phyloP scores from a whole-genome alignment of 2,888 invertebrate genomes.

The Aphidoletes aphidimyza region DNA sequence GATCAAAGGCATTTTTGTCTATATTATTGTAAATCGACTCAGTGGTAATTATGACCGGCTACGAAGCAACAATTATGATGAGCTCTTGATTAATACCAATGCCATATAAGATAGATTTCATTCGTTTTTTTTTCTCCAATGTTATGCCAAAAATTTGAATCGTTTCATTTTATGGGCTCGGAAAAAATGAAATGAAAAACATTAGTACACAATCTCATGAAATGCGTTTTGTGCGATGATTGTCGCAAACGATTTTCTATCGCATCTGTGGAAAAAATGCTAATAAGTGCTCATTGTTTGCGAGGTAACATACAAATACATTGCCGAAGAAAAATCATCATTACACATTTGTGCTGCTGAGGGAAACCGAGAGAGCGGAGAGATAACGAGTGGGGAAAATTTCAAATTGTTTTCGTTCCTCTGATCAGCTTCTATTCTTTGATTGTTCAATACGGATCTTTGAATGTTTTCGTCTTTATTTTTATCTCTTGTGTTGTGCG shows the following conservation, averaged over 20 bases:
- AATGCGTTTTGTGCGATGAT: not conserved
- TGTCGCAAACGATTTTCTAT: not conserved
- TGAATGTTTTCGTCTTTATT: not conserved
- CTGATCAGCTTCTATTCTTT: not conserved
- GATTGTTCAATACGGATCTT: not conserved
- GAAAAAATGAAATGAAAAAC: not conserved
- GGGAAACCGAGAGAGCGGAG: too few relatives aligned
- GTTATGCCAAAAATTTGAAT: not conserved
- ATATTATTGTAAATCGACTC: not conserved
- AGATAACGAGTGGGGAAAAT: too few relatives aligned
- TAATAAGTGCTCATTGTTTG: slow-evolving; percentile 25
- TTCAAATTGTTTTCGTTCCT: not conserved
- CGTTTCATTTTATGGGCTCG: not conserved
- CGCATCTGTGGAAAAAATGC: not conserved
- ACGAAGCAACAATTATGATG: not conserved
- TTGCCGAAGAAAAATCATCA: not conserved
- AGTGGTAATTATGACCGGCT: not conserved
- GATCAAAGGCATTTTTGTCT: not conserved
- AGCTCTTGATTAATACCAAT: slow-evolving; percentile 26
- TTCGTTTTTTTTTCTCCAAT: not conserved
- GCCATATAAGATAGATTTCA: too few relatives aligned
- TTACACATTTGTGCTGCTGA: not conserved
- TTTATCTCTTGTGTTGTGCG: too few relatives aligned
- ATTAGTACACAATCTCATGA: too few relatives aligned
- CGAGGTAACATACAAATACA: not conserved